phyloP scores from a whole-genome alignment of 1,140 invertebrate species.

The Chrysomallon squamiferum region DNA sequence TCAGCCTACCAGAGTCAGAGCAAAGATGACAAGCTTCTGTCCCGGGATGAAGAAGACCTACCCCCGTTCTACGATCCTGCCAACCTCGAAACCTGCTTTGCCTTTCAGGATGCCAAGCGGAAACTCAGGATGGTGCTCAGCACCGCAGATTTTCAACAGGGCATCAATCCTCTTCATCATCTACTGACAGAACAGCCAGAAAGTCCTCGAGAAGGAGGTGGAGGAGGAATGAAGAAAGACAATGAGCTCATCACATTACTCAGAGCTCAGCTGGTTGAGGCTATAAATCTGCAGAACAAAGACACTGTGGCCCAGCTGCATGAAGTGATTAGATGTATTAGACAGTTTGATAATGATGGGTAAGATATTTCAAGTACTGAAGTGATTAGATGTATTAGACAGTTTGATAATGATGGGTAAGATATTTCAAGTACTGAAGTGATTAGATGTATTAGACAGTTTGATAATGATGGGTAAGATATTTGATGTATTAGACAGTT shows the following conservation, averaged over 20 bases:
- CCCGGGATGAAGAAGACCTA: slow-evolving; percentile 60
- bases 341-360: slow-evolving; percentile 76
- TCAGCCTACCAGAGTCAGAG: slow-evolving; percentile 1
- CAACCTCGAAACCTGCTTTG: slow-evolving; percentile 70
- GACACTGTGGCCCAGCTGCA: slow-evolving; percentile 85
- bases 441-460: background rate
- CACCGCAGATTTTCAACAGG: slow-evolving; percentile 67
- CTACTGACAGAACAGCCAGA: slow-evolving; percentile 15
- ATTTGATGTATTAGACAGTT: slow-evolving; percentile 80
- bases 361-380: slow-evolving; percentile 46
- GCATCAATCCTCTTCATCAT: slow-evolving; percentile 17
- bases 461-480: slow-evolving; percentile 66
- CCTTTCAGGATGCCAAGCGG: slow-evolving; percentile 87
- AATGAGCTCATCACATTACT: slow-evolving; percentile 77
- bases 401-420: slow-evolving; percentile 68
- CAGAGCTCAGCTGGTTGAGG: slow-evolving; percentile 84
- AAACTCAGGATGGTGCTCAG: slow-evolving; percentile 92
- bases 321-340: slow-evolving; percentile 83
- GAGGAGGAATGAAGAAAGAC: slow-evolving; percentile 62
- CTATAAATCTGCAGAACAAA: slow-evolving; percentile 83
- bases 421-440: background rate
- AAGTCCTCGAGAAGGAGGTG: slow-evolving; percentile 31
- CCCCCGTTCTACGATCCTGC: slow-evolving; percentile 70
- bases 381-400: background rate
- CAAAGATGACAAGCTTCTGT: slow-evolving; percentile 30